These are phyloP conservation scores for Anastrepha ludens DNA, from an alignment of 1,140 invertebrate species.

Conservation along the genomic window DNA sequence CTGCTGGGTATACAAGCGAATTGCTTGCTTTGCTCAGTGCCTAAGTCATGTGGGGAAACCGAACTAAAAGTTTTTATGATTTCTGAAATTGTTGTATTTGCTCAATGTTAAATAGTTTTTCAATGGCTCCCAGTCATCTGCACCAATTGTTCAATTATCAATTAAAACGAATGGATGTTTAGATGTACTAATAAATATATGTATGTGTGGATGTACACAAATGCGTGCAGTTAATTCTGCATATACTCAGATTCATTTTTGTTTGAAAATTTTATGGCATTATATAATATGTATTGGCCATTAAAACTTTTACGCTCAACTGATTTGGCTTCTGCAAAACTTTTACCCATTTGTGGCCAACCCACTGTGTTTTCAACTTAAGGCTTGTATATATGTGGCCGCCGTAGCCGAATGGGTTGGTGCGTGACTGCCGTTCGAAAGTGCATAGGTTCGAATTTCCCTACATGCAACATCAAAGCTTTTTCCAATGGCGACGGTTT, in stretches of 20 bases:
- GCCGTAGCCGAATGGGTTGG: too few species aligned
- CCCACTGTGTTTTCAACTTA: too few species aligned
- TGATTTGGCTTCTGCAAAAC: neutral
- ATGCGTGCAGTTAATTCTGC: too few species aligned
- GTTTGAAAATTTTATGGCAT: neutral
- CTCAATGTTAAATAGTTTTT: too few species aligned
- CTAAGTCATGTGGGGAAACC: neutral
- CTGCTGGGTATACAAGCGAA: neutral
- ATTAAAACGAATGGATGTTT: neutral
- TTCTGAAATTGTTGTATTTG: too few species aligned
- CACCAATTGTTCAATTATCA: neutral
- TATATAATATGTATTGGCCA: neutral
- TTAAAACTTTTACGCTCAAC: neutral
- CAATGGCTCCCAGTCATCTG: neutral
- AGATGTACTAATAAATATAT: neutral
- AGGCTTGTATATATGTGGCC: too few species aligned
- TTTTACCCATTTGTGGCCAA: neutral
- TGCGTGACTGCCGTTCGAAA: too few species aligned
- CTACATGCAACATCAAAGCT: too few species aligned
- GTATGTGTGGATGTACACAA: too few species aligned
- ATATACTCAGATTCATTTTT: too few species aligned
- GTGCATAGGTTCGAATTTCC: too few species aligned
- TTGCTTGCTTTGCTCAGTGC: neutral
- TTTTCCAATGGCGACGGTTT: too few species aligned
- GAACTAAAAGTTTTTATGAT: neutral